Evolutionary conservation across 2,888 invertebrate genomes (phyloP).

Genomic region (Taphrorychus bicolor): DNA sequence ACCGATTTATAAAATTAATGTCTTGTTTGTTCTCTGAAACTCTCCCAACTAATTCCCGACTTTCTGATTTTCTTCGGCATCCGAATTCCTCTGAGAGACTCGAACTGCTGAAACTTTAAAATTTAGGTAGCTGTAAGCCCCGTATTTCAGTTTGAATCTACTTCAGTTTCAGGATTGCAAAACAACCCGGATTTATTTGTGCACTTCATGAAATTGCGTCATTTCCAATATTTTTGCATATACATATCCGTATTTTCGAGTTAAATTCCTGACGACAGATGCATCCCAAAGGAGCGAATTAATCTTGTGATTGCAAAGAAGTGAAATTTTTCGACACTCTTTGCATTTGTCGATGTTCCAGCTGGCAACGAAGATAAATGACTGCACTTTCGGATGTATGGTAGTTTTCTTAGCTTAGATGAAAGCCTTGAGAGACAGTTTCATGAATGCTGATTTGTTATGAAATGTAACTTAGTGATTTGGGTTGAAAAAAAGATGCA

Average conservation of each 20-base stretch:
- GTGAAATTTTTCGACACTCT: background rate
- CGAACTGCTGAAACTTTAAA: background rate
- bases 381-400: background rate
- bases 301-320: background rate
- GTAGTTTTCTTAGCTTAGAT: background rate
- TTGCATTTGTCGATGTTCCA: too few relatives aligned
- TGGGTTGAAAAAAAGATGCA: too few relatives aligned
- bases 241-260: too few relatives aligned
- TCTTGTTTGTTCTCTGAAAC: constrained; percentile 18
- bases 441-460: too few relatives aligned
- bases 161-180: background rate
- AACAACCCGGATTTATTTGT: background rate
- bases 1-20: constrained; percentile 27
- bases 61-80: constrained; percentile 4
- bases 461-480: too few relatives aligned
- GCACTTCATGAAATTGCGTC: background rate
- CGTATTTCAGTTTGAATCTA: background rate
- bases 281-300: background rate
- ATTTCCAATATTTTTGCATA: too few relatives aligned
- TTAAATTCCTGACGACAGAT: too few relatives aligned
- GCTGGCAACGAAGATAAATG: background rate
- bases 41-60: constrained; percentile 1
- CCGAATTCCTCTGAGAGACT: constrained; percentile 2
- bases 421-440: too few relatives aligned
- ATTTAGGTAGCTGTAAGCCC: background rate